Conservation (phyloP, 1,140 invertebrate species). For the Drosophila nigrodunni region DNA sequence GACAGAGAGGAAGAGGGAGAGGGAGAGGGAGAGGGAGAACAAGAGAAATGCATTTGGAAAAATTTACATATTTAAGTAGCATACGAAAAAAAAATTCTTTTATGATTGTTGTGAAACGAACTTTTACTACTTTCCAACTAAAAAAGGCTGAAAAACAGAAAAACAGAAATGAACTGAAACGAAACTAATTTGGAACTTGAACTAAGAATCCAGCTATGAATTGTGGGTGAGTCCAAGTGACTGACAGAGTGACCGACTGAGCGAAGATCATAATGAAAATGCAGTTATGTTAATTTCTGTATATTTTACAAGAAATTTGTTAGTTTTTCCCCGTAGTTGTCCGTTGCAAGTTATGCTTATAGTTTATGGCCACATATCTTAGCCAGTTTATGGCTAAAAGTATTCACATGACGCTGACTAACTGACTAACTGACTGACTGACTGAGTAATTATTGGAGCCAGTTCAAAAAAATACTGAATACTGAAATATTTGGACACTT, state of each 20-base stretch:
- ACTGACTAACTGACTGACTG: constrained; percentile 11
- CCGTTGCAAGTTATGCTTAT: constrained; percentile 34
- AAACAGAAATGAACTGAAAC: not conserved
- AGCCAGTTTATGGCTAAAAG: constrained; percentile 65
- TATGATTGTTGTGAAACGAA: constrained; percentile 53
- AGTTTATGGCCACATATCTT: constrained; percentile 72
- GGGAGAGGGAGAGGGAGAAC: constrained; percentile 27
- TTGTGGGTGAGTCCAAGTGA: constrained; percentile 65
- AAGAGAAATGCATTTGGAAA: constrained; percentile 76
- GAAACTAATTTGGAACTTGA: constrained; percentile 34
- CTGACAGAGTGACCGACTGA: constrained; percentile 22
- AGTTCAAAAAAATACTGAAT: not conserved
- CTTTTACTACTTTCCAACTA: constrained; percentile 77
- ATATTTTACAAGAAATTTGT: constrained; percentile 43
- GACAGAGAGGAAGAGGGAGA: not conserved
- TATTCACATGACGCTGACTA: constrained; percentile 52
- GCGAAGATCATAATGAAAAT: constrained; percentile 51
- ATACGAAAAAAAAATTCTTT: constrained; percentile 40
- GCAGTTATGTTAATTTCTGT: constrained; percentile 72
- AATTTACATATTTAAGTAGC: constrained; percentile 72
- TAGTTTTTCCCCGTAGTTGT: constrained; percentile 6
- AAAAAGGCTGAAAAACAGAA: constrained; percentile 5
- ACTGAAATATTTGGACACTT: constrained; percentile 24
- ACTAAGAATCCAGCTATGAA: constrained; percentile 58
- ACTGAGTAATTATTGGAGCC: constrained; percentile 2